These are phyloP conservation scores for Anticlea derivata DNA, from an alignment of 2,888 invertebrate species.

Conservation along the genomic window DNA sequence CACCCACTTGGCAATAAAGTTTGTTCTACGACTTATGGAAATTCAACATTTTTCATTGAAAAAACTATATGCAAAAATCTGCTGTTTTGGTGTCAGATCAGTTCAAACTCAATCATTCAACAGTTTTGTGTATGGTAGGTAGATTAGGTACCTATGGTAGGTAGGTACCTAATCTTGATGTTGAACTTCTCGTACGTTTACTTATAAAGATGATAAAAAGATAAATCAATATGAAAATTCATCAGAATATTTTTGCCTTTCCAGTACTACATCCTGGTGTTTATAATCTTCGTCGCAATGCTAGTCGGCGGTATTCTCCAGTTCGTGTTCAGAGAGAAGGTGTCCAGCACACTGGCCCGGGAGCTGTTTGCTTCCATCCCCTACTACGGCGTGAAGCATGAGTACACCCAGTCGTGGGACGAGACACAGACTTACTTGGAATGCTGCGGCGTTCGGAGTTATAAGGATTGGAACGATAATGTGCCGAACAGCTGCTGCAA, in stretches of 20 bases:
- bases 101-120: no score
- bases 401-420: slow-evolving; percentile 93
- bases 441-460: slow-evolving; percentile 92
- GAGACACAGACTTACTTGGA: slow-evolving; percentile 92
- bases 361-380: slow-evolving; percentile 91
- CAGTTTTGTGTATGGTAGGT: no score
- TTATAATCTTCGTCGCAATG: slow-evolving; percentile 95
- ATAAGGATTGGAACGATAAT: slow-evolving; percentile 89
- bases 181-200: no score
- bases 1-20: no score
- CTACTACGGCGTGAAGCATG: slow-evolving; percentile 87
- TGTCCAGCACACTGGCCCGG: slow-evolving; percentile 88
- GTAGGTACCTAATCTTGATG: no score
- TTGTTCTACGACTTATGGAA: no score
- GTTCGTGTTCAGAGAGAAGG: slow-evolving; percentile 94
- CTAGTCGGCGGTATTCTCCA: slow-evolving; percentile 95
- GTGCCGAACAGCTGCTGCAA: slow-evolving; percentile 92
- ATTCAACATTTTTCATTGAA: no score
- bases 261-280: slow-evolving; percentile 94
- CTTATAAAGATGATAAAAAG: no score
- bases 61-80: no score
- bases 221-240: no score
- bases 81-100: no score
- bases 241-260: slow-evolving; percentile 9
- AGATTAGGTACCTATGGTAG: no score